Evolutionary conservation across 2,888 invertebrate genomes (phyloP).

Genomic region (Phyto melanocephala): DNA sequence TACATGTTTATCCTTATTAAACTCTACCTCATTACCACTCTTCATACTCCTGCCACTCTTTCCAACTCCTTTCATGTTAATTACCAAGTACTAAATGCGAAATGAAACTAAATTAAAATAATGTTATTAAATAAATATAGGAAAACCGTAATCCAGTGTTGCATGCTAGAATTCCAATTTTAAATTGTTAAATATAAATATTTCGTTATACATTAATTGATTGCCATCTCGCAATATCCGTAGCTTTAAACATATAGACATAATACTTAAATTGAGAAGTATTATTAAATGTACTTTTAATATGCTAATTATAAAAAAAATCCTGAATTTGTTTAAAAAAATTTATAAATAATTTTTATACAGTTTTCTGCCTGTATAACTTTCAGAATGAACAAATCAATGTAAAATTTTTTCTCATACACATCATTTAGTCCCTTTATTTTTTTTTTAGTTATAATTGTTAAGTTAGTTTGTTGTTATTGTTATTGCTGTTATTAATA

Average conservation of each 20-base stretch:
- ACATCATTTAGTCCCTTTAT: conserved; percentile 1
- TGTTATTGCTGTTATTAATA: conserved; percentile 28
- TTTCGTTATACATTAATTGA: too few relatives aligned
- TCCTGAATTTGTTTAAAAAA: not conserved
- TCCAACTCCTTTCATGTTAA: too few relatives aligned
- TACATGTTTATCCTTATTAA: too few relatives aligned
- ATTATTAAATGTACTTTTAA: not conserved
- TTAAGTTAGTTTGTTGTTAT: not conserved
- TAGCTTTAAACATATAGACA: not conserved
- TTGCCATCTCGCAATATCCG: not conserved
- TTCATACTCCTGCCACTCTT: too few relatives aligned
- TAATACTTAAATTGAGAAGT: not conserved
- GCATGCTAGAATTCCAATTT: not conserved
- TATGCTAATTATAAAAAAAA: conserved; percentile 3
- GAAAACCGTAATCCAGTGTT: not conserved
- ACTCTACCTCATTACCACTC: too few relatives aligned
- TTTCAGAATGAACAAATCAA: not conserved
- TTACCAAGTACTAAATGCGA: too few relatives aligned
- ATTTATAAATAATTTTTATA: not conserved
- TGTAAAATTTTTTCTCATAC: not conserved
- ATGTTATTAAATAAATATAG: too few relatives aligned
- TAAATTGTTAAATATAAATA: not conserved
- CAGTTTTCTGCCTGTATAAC: not conserved
- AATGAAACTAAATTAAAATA: too few relatives aligned
- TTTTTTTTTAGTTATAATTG: not conserved